phyloP scores from a whole-genome alignment of 2,888 invertebrate genomes.

The Drosophila nigricruria region DNA sequence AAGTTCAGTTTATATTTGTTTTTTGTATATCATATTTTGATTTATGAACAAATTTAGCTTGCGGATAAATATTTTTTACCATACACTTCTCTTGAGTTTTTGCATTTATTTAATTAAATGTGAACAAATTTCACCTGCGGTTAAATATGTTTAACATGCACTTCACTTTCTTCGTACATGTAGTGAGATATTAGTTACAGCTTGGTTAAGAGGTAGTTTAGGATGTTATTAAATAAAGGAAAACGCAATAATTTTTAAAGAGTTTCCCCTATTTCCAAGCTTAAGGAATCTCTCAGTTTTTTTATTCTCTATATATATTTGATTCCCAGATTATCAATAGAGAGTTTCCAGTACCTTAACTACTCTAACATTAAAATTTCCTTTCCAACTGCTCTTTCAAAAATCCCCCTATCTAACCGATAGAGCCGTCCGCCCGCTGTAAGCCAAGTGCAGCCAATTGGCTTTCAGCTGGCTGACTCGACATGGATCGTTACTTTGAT shows the following conservation, averaged over 20 bases:
- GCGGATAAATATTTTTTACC: not conserved
- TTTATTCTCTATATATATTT: too few relatives aligned
- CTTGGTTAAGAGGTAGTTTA: not conserved
- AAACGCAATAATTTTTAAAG: too few relatives aligned
- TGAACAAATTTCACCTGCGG: not conserved
- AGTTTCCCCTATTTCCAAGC: not conserved
- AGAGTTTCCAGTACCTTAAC: not conserved
- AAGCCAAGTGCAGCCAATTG: not conserved
- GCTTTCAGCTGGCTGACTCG: conserved; percentile 1
- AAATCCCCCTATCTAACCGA: not conserved
- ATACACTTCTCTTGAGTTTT: not conserved
- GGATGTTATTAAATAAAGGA: too few relatives aligned
- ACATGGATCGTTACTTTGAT: conserved; percentile 11
- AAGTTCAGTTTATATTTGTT: too few relatives aligned
- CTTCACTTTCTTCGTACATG: not conserved
- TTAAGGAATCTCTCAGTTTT: not conserved
- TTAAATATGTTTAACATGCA: not conserved
- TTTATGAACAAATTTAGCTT: not conserved
- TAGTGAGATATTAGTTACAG: too few relatives aligned
- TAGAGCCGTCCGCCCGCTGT: not conserved
- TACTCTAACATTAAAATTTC: not conserved
- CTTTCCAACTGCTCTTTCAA: not conserved
- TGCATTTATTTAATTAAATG: not conserved
- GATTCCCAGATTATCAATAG: not conserved
- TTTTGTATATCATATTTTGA: not conserved